Conservation (phyloP, 1,140 invertebrate genomes). For the Holotrichia oblita region DNA sequence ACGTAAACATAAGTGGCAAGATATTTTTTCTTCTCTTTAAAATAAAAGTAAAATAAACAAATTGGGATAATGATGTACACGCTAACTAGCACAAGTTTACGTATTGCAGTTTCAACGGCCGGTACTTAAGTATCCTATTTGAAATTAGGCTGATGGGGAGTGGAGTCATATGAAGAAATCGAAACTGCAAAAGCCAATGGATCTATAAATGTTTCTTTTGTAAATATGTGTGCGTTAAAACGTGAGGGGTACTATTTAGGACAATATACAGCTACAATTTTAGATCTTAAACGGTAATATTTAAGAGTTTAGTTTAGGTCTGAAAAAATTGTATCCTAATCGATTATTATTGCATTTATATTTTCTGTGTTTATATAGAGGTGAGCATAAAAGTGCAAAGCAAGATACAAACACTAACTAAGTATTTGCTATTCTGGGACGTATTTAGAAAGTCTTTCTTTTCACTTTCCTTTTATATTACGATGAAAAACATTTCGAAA, state of each 20-base stretch:
- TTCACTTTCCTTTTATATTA: no score
- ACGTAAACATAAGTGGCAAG: slow-evolving; percentile 31
- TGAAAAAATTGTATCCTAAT: no score
- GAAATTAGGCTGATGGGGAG: neutral
- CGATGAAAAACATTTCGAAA: no score
- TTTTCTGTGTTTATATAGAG: no score
- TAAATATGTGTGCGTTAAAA: neutral
- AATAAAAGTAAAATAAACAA: slow-evolving; percentile 32
- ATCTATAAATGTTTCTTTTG: slow-evolving; percentile 1
- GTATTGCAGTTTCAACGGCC: neutral
- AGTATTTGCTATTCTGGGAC: no score
- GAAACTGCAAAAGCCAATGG: neutral
- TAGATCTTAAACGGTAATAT: no score
- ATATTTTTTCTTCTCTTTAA: slow-evolving; percentile 17
- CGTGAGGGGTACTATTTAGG: neutral
- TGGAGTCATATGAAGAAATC: neutral
- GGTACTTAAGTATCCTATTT: neutral
- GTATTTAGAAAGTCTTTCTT: no score
- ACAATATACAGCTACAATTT: neutral
- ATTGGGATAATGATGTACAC: slow-evolving; percentile 19
- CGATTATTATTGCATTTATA: no score
- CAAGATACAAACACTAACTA: no score
- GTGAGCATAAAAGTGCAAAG: no score
- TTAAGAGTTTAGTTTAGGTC: no score
- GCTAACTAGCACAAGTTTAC: slow-evolving; percentile 6